Evolutionary conservation across 2,888 invertebrate species (phyloP), one percentile per base, ranked within the genome.

Genomic region (Laothoe populi): DNA sequence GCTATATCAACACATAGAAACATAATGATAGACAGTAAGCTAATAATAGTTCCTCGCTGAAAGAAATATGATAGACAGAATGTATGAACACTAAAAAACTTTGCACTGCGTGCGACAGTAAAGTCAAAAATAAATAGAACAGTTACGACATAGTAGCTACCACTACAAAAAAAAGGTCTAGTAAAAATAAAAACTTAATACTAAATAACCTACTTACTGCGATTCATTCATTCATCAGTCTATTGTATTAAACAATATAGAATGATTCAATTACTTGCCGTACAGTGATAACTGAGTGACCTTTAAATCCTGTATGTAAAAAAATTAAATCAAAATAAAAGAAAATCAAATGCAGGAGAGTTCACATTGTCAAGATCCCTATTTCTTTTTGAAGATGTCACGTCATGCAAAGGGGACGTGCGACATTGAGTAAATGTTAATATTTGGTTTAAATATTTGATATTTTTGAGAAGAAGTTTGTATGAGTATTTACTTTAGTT

Each of bases 381-480:
- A 2, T 26, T 42, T 26, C 26, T 49, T 31, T 53, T 53, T 53
- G 53, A 16, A 26, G 16, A 53, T 26, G 42, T 61, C 26, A 53
- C 49, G 31, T 38, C 46, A 40, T 49, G 42, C 59, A 66, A 69
- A 68, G 71, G 71, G 70, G 72, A 65, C 67, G 69, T 75, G 73
- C 72, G 75, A 74, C 71, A 69, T 72, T 74, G 79, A 84, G 83
- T 82, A 76, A 82, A 82, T 79, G 82, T 74, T 75, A 84, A 84
- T 82, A 86, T 86, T 86, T 83, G 74, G 76, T 68, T 77, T 75
- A 79, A 72, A 67, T 72, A 73, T 72, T 70, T 75, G 66, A 68
- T 68, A 66, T 70, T 62, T 69, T 68, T 70, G 70, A 59, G 63
- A 63, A 64, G 62, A 70, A 71, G 68, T 5, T 19, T 44, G n/a